Evolutionary conservation across 1,140 invertebrate species (phyloP), one percentile per base, ranked within the genome.

Genomic region (Formica selysi): DNA sequence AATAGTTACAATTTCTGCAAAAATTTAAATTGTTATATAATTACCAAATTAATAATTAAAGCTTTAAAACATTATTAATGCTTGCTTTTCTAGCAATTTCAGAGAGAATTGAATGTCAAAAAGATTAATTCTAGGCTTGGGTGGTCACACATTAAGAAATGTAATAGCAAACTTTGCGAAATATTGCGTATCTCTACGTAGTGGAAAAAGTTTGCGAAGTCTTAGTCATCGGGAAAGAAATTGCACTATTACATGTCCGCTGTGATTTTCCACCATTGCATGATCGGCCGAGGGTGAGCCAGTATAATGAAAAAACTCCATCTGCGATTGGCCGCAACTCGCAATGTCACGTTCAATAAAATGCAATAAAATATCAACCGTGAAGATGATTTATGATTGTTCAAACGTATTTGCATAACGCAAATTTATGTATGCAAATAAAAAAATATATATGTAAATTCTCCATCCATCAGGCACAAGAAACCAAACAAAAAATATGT

Each of bases 271-370:
- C 11, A 41, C 16, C 48, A 44, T 86, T 67, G 88, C 87, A 86
- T 68, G 87, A 89, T 89, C 88, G 87, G 67, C 61, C 87, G 78
- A 85, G 65, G 73, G 86, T 89, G 87, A 86, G 62, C 41, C 26
- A 22, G 22, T 10, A 38, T 67, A 67, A 83, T 86, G 78, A 83
- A 86, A 67, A 81, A 86, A 89, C 51, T 54, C 22, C 62, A 68
- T 7, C 41, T 29, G 41, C 54, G 38, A 48, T n/a, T 61, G 57
- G 4, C 48, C 41, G 29, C 59, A 83, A 83, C 41, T 83, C 38
- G 79, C 68, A 74, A 73, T 62, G 38, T 74, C 79, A 74, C 54
- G 79, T 59, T 73, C 68, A 26, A 38, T 10, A 51, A 32, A 32
- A 32, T 32, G 32, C 3, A 2, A 54, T 51, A 51, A 73, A 73